phyloP scores from a whole-genome alignment of 2,113 vertebrate genomes.

The Serinus canaria region DNA sequence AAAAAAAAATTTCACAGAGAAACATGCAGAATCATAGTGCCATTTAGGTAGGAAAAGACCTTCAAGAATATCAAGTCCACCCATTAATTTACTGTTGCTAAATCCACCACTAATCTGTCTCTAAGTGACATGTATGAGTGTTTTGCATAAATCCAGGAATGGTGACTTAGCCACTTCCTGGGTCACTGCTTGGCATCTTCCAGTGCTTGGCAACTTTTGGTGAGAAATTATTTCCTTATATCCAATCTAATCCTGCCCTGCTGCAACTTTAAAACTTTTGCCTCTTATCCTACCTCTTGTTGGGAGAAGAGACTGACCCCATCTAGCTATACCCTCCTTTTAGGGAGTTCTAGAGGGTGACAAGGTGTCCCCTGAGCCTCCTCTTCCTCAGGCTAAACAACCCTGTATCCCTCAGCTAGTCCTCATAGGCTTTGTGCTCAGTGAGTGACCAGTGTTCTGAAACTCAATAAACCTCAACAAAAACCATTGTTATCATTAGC shows the following conservation, averaged over 20 bases:
- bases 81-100: neutral
- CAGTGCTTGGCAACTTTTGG: neutral
- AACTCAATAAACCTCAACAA: neutral
- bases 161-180: neutral
- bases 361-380: neutral
- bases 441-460: neutral
- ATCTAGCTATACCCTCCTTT: neutral
- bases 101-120: neutral
- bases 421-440: neutral
- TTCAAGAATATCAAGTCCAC: neutral
- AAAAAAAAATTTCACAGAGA: neutral
- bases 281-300: neutral
- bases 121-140: too few species aligned
- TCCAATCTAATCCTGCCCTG: neutral
- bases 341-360: neutral
- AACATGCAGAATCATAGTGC: neutral
- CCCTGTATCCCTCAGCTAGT: neutral
- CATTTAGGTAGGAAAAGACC: neutral
- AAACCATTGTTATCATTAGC: neutral
- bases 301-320: neutral
- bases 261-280: neutral
- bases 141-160: neutral
- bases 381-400: neutral
- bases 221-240: neutral
- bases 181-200: neutral